Evolutionary conservation across 2,888 invertebrate species (phyloP).

Genomic region (Orchesella flavescens): DNA sequence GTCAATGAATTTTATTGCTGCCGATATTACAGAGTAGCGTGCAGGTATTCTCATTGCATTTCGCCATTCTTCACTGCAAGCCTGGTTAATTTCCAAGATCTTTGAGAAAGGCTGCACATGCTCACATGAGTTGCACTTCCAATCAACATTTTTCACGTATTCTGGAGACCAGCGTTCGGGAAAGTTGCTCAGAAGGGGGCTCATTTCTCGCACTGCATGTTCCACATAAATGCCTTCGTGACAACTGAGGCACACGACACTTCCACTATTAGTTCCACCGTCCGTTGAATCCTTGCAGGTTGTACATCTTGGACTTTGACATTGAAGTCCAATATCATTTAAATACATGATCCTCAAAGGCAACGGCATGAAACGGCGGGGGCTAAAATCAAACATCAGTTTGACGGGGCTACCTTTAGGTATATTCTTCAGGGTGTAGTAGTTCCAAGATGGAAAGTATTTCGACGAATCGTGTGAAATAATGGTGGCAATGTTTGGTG

Average conservation of each 20-base stretch:
- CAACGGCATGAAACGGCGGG: constrained; percentile 32
- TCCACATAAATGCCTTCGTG: constrained; percentile 1
- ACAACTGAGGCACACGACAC: constrained; percentile 15
- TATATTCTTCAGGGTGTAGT: constrained; percentile 1
- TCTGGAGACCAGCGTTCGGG: constrained; percentile 22
- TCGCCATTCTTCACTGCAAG: neutral
- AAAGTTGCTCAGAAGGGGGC: constrained; percentile 1
- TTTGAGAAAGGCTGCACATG: constrained; percentile 15
- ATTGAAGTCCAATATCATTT: constrained; percentile 3
- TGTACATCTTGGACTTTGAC: neutral
- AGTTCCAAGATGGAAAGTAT: neutral
- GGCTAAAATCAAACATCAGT: constrained; percentile 30
- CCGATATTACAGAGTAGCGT: neutral
- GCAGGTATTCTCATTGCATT: neutral
- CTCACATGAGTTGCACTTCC: constrained; percentile 25
- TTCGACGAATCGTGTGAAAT: neutral
- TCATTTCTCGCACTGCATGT: neutral
- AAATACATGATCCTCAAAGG: constrained; percentile 28
- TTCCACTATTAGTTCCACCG: constrained; percentile 13
- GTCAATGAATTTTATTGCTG: neutral
- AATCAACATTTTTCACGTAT: constrained; percentile 21
- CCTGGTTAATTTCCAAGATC: constrained; percentile 18
- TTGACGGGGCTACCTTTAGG: neutral
- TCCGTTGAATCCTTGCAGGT: constrained; percentile 25
- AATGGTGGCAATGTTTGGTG: constrained; percentile 17